Conservation (phyloP, 2,888 invertebrate species). For the Formica aserva region DNA sequence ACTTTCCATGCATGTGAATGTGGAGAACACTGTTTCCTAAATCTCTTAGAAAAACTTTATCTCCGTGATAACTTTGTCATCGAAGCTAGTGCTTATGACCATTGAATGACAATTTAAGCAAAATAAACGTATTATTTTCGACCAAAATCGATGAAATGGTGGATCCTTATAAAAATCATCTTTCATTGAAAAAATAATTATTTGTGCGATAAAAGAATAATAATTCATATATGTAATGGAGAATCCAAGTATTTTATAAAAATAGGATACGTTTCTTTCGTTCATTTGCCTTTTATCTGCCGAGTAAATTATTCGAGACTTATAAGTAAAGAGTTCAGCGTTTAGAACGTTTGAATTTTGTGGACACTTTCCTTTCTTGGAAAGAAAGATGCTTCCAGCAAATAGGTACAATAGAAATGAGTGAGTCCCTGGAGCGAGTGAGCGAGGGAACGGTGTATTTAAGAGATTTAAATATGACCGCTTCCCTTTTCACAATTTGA, state of each 20-base stretch:
- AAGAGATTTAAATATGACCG: slow-evolving; percentile 79
- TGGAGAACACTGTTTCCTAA: too few relatives aligned
- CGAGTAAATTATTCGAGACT: not conserved
- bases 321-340: slow-evolving; percentile 14
- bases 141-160: not conserved
- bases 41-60: too few relatives aligned
- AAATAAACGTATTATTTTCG: too few relatives aligned
- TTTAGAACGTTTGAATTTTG: slow-evolving; percentile 60
- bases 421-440: slow-evolving; percentile 32
- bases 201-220: not conserved
- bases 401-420: slow-evolving; percentile 68
- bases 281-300: not conserved
- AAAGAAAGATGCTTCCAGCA: slow-evolving; percentile 82
- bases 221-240: not conserved
- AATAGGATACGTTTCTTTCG: not conserved
- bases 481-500: slow-evolving; percentile 64
- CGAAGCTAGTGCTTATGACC: too few relatives aligned
- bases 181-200: not conserved
- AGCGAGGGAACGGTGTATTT: slow-evolving; percentile 78
- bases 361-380: slow-evolving; percentile 81
- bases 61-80: too few relatives aligned
- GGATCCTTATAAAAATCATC: not conserved
- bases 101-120: too few relatives aligned
- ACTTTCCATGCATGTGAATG: too few relatives aligned
- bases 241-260: slow-evolving; percentile 27